phyloP scores from a whole-genome alignment of 2,888 invertebrate species.

The Tipula confusa region DNA sequence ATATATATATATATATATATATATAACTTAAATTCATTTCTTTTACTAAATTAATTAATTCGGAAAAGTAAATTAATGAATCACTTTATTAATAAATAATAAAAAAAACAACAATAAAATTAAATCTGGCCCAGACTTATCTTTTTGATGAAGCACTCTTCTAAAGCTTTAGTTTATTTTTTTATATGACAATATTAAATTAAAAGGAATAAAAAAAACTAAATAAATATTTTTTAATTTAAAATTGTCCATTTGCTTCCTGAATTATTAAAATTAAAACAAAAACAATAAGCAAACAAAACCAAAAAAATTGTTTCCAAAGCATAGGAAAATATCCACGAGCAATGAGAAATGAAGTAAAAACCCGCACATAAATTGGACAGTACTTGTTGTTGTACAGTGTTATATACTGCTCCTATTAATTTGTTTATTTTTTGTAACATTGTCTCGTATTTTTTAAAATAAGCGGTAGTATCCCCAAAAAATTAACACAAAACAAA shows the following conservation, averaged over 20 bases:
- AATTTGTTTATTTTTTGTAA: neutral
- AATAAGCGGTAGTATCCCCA: neutral
- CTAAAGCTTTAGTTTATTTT: neutral
- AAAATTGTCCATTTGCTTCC: neutral
- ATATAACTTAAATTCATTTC: too few species aligned
- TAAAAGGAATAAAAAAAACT: neutral
- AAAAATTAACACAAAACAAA: too few species aligned
- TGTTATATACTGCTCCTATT: neutral
- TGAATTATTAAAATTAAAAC: neutral
- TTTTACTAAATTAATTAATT: too few species aligned
- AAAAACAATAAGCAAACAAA: neutral
- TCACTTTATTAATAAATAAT: too few species aligned
- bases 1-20: too few species aligned
- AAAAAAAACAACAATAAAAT: neutral
- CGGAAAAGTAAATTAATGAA: too few species aligned
- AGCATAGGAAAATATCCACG: neutral
- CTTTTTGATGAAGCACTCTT: neutral
- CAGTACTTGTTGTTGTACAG: neutral
- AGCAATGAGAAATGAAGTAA: neutral
- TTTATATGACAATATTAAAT: neutral
- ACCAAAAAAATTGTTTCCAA: neutral
- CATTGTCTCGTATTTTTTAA: neutral
- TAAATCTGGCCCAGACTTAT: neutral
- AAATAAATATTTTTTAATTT: neutral
- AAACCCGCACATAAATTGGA: neutral